Evolutionary conservation across 2,797 vertebrate species (phyloP), one percentile per base, ranked within the genome.

Genomic region (Sphaeramia orbicularis): DNA sequence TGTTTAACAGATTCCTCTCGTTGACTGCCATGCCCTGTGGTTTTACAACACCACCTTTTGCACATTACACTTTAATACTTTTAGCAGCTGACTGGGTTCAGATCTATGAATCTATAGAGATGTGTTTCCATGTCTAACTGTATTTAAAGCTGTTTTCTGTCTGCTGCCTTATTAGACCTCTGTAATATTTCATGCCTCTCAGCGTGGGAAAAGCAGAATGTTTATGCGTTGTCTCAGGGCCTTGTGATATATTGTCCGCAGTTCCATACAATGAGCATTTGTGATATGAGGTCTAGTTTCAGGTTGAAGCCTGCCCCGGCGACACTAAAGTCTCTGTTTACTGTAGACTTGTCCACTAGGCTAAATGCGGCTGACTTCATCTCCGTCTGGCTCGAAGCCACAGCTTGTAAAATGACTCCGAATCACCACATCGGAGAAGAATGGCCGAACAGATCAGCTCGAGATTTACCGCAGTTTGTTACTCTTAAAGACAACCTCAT

Each of bases 381-480:
- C 67, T 76, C 48, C 44, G 56, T 68, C 77, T 91, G 90, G 86
- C 88, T 12, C 44, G 2, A 15, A 38, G 85, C 90, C 91, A 88
- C 60, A 0, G 78, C 90, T 85, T 88, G 86, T 88, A 88, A 93
- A 92, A 82, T 27, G 81, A 89, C 67, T 80, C 81, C 84, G 51
- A 54, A 71, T 75, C 72, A 30, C 6, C 68, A 58, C 48, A 48
- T 58, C 37, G 27, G 75, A 80, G 67, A 83, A 78, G 85, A 80
- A 86, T 67, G 66, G 49, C 67, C 65, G 3, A n/a, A 69, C 56
- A 10, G 71, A 80, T 78, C 80, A 36, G 53, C 52, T 64, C 35
- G 40, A 57, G 71, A 78, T 75, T 72, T 62, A 73, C 74, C 43
- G 24, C 62, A 61, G 74, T 69, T 80, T 75, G 70, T 77, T 67